These are phyloP conservation scores for Arctopsyche grandis DNA, from an alignment of 1,140 invertebrate genomes.

Conservation along the genomic window DNA sequence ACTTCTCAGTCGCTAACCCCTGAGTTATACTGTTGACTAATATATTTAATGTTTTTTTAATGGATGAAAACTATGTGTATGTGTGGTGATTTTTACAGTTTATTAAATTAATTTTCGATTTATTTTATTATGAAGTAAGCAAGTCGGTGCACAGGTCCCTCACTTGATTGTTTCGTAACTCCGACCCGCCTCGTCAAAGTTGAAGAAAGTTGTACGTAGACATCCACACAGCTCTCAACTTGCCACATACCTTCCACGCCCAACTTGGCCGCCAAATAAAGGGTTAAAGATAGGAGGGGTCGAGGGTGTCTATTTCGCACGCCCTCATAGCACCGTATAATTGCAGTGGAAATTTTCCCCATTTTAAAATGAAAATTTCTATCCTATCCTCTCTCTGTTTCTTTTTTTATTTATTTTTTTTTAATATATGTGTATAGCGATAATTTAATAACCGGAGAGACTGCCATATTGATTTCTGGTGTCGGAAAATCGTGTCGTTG, in stretches of 20 bases:
- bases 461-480: background rate
- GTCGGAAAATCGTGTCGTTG: background rate
- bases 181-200: conserved; percentile 51
- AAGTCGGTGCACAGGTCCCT: conserved; percentile 8
- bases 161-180: conserved; percentile 30
- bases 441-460: no score
- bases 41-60: no score
- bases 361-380: no score
- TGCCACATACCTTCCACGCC: conserved; percentile 46
- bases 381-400: no score
- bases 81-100: no score
- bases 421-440: no score
- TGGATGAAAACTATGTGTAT: no score
- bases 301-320: conserved; percentile 3
- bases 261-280: conserved; percentile 38
- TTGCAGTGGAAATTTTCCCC: background rate
- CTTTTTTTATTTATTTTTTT: no score
- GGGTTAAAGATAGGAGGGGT: conserved; percentile 17
- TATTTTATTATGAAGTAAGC: no score
- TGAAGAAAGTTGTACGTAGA: conserved; percentile 51
- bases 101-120: no score
- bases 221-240: conserved; percentile 43
- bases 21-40: no score
- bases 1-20: no score
- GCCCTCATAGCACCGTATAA: background rate